A percentile compares a stretch with the other conserved stretches of the same genome.
Conservation (phyloP, 2,888 invertebrate species). For the Papilio elwesi region DNA sequence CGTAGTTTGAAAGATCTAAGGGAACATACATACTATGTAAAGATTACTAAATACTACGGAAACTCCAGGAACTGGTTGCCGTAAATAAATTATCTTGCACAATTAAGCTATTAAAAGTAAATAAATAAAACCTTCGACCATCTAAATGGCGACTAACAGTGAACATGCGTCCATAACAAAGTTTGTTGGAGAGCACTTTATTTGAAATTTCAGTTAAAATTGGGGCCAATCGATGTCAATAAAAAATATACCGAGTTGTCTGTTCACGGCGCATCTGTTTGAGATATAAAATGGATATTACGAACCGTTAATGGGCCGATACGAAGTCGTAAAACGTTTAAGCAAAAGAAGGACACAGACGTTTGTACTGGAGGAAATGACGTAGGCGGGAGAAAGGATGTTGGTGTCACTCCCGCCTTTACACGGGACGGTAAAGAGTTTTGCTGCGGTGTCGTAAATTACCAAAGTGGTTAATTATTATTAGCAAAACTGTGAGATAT, state of each 20-base stretch:
- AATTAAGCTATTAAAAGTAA: constrained; percentile 2
- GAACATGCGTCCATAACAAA: background rate
- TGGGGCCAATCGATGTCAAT: constrained; percentile 32
- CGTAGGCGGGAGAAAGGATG: constrained; percentile 15
- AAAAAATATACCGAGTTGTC: constrained; percentile 41
- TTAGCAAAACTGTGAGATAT: constrained; percentile 3
- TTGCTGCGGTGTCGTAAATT: constrained; percentile 20
- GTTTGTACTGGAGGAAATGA: constrained; percentile 19
- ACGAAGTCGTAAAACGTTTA: constrained; percentile 35
- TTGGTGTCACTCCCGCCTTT: constrained; percentile 8
- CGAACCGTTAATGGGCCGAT: constrained; percentile 44
- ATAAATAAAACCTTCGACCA: background rate
- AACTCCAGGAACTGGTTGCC: constrained; percentile 5
- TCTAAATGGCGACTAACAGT: background rate
- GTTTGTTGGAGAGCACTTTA: background rate
- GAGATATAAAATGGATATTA: constrained; percentile 47
- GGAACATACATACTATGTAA: too few species aligned
- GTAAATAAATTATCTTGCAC: constrained; percentile 15
- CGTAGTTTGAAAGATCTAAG: too few species aligned
- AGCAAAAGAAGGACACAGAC: constrained; percentile 16
- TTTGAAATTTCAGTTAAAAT: constrained; percentile 33
- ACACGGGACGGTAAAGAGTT: constrained; percentile 2
- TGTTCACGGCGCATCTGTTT: constrained; percentile 46
- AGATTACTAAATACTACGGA: too few species aligned
- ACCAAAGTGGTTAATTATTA: constrained; percentile 15